phyloP scores from a whole-genome alignment of 1,140 invertebrate genomes.

The Triops cancriformis region DNA sequence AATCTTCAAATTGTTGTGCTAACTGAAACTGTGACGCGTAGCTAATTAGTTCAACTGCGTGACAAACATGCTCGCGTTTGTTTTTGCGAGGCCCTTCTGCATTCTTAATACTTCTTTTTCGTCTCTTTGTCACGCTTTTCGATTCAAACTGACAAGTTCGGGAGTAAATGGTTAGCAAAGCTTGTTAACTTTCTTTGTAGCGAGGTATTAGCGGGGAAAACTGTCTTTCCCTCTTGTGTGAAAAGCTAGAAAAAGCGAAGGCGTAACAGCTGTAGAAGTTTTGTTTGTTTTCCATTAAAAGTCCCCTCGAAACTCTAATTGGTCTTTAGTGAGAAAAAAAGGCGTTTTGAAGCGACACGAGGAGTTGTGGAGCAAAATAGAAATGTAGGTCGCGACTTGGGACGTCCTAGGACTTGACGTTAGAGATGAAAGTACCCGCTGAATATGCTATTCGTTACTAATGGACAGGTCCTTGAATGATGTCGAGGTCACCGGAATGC shows the following conservation, averaged over 20 bases:
- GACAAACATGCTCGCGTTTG: too few relatives aligned
- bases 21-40: too few relatives aligned
- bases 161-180: too few relatives aligned
- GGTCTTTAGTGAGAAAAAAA: neutral
- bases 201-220: neutral
- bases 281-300: slow-evolving; percentile 14
- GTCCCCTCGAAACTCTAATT: neutral
- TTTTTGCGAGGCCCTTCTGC: too few relatives aligned
- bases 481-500: neutral
- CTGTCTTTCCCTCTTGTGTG: neutral
- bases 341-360: neutral
- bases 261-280: neutral
- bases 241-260: neutral
- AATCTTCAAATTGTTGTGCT: too few relatives aligned
- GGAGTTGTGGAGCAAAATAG: neutral
- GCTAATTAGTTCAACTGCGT: too few relatives aligned
- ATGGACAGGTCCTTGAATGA: slow-evolving; percentile 1
- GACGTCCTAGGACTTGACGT: neutral
- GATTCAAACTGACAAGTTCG: too few relatives aligned
- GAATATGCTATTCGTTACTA: neutral
- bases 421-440: neutral
- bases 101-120: too few relatives aligned
- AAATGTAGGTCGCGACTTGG: neutral
- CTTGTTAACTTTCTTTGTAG: too few relatives aligned
- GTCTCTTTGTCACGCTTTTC: too few relatives aligned